Base-by-base conservation (phyloP, 2,797 vertebrate genomes). In the Lagodon rhomboides region DNA sequence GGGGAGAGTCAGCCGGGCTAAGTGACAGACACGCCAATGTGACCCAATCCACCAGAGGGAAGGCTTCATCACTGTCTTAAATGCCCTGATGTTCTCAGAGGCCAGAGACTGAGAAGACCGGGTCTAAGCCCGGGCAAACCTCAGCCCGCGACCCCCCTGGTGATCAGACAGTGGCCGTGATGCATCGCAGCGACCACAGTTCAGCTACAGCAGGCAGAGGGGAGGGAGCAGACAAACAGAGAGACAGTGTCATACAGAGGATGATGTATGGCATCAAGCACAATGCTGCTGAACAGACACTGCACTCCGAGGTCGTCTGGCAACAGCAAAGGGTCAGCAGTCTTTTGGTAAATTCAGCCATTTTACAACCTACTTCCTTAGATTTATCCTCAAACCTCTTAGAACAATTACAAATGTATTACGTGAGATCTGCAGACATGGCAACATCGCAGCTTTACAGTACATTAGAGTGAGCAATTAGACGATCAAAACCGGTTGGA, bases 1-100 rank as follows among this genome's bases (percentile, higher is more conserved):
- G 82, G 67, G 68, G 66, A 73, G 77, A 79, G 82, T 56, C 51
- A 73, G 78, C 64, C 64, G 20, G 77, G 83, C 67, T 85, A 84
- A 87, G 86, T 85, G 87, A 90, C 87, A 91, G 85, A 58, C 88
- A 82, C 30, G 41, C 79, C 83, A 77, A 55, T 55, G 75, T 74
- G 81, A 82, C 68, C 82, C 84, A 23, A 58, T 68, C 68, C 68
- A 83, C 91, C 86, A 68, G 87, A 87, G 83, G 85, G 75, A 73
- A 75, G 75, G 34, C 68, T 83, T 74, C 81, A 81, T 85, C 74
- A 25, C 77, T 30, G 75, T 69, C 83, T 85, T 75, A 73, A 80
- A 82, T 18, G 64, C 23, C 63, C 61, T 6, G 59, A 75, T 71
- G 74, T 82, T 89, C 79, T 80, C 82, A 65, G 80, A 81, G 76